Evolutionary conservation across 2,797 vertebrate species (phyloP), one percentile per base, ranked within the genome.

Genomic region (Myotis findleyi): DNA sequence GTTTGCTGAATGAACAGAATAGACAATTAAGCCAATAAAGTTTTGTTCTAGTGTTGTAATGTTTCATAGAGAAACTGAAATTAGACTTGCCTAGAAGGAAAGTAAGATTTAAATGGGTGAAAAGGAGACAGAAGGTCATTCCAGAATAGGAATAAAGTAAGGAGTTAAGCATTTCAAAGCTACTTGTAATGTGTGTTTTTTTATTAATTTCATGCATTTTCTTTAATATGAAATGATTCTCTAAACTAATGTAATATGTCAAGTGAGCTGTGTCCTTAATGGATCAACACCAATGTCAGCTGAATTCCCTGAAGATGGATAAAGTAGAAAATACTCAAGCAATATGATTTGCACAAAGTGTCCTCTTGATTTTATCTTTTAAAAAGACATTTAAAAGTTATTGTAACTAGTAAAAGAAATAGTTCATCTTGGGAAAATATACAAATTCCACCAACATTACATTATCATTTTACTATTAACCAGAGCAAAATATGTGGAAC

Each of bases 371-470:
- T 93, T 55, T 88, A 21, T 36, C 20, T 83, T 87, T 84, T 55
- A 62, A 79, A 72, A 92, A 20, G 3, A 41, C 6, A 66, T 77
- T 91, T 62, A 73, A 44, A 53, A 51, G 25, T 85, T 88, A 95
- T 38, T 71, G 2, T 47, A 76, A 81, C 30, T 91, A 81, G 16
- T 5, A 51, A 71, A 57, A 9, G 6, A 81, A 80, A 59, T 53
- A 84, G 38, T 51, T 90, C 10, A 79, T 51, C 94, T 82, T 44
- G 38, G 49, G 55, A n/a, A 90, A 94, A 94, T 53, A 53, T 0
- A 71, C 11, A 57, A 59, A 85, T 20, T 84, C 17, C 30, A 25
- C 38, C 59, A 33, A 53, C 1, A 41, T 81, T 53, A 84, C 38
- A 9, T 80, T 79, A n/a, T 5, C 5, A 84, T 75, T 71, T 89